Conservation (phyloP, 1,140 invertebrate genomes). For the Camponotus pennsylvanicus region DNA sequence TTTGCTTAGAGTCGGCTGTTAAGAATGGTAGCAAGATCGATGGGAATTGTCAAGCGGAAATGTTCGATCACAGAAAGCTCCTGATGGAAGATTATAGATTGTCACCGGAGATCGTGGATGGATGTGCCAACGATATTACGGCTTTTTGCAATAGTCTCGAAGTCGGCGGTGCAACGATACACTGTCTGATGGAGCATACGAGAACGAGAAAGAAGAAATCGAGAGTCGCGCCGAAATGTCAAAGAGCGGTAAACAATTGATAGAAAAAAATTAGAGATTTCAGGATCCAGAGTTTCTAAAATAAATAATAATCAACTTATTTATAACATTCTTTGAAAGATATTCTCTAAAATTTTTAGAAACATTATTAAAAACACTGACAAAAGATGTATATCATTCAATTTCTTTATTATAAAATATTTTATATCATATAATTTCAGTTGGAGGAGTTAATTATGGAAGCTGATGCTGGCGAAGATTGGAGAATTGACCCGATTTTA, state of each 20-base stretch:
- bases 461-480: constrained; percentile 95
- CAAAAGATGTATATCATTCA: background rate
- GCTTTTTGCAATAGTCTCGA: constrained; percentile 91
- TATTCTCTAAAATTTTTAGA: constrained; percentile 7
- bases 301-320: background rate
- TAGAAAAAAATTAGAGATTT: background rate
- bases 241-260: constrained; percentile 87
- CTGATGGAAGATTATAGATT: constrained; percentile 97
- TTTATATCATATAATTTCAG: constrained; percentile 77
- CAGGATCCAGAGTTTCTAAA: background rate
- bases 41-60: constrained; percentile 93
- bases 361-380: constrained; percentile 73
- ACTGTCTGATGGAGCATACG: constrained; percentile 98
- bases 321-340: constrained; percentile 38
- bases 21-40: constrained; percentile 92
- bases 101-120: constrained; percentile 96
- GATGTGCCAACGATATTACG: constrained; percentile 95
- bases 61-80: constrained; percentile 95
- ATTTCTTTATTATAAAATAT: constrained; percentile 18
- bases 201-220: constrained; percentile 88
- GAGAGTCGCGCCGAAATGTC: constrained; percentile 89
- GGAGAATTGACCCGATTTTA: constrained; percentile 96
- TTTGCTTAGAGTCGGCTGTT: constrained; percentile 96
- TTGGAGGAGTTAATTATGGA: constrained; percentile 93
- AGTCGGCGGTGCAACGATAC: constrained; percentile 95